phyloP scores from a whole-genome alignment of 1,140 invertebrate genomes.

The Arctopsyche grandis region DNA sequence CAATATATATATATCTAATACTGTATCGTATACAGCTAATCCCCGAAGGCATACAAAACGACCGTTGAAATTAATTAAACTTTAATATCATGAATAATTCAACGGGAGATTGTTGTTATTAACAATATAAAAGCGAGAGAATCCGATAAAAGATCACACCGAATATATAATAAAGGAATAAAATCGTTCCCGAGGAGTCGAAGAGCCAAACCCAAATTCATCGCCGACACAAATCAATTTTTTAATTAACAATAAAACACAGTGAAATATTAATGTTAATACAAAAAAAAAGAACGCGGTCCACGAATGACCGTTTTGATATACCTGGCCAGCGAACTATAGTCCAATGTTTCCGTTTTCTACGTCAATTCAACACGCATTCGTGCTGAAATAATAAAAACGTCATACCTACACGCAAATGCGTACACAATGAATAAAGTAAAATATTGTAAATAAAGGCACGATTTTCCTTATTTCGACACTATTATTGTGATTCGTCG shows the following conservation, averaged over 20 bases:
- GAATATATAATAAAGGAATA: slow-evolving; percentile 6
- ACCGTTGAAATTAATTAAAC: slow-evolving; percentile 9
- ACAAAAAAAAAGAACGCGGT: slow-evolving; percentile 25
- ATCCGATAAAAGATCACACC: slow-evolving; percentile 18
- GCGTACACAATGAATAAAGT: background rate
- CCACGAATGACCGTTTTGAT: slow-evolving; percentile 23
- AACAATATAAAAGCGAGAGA: slow-evolving; percentile 11
- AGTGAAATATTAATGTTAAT: slow-evolving; percentile 35
- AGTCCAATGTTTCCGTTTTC: slow-evolving; percentile 24
- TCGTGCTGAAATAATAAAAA: background rate
- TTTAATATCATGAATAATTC: background rate
- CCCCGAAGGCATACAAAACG: no score
- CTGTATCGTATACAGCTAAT: background rate
- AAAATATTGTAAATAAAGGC: background rate
- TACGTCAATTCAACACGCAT: background rate
- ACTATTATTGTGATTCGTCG: background rate
- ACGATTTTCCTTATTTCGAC: slow-evolving; percentile 6
- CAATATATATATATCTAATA: background rate
- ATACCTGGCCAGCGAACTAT: slow-evolving; percentile 29
- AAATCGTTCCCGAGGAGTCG: background rate
- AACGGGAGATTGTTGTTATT: background rate
- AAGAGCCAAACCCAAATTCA: slow-evolving; percentile 49
- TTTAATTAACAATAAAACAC: slow-evolving; percentile 54
- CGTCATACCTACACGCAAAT: background rate
- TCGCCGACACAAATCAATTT: slow-evolving; percentile 52